Percentiles rank a stretch among this genome's conserved stretches.
These are phyloP conservation scores for Macaria notata DNA, from an alignment of 2,888 invertebrate species.

Conservation along the genomic window DNA sequence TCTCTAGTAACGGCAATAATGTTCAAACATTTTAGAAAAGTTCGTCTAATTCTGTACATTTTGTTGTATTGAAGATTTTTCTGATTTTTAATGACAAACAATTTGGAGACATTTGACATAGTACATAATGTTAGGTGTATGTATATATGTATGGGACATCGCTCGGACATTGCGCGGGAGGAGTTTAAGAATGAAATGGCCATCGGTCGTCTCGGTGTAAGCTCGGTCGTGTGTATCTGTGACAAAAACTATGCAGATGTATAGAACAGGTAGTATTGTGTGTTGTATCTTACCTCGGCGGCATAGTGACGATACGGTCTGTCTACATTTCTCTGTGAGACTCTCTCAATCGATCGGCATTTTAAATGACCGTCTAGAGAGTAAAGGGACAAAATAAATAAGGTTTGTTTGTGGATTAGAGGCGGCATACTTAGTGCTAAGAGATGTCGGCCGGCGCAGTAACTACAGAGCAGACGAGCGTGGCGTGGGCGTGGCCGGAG, in stretches of 20 bases:
- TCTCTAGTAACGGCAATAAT: constrained; percentile 8
- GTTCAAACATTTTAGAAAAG: too few species aligned
- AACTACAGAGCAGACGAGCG: constrained; percentile 82
- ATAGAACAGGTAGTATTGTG: constrained; percentile 59
- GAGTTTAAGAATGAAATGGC: constrained; percentile 19
- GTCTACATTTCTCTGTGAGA: constrained; percentile 83
- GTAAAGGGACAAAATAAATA: constrained; percentile 84
- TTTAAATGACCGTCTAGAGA: constrained; percentile 87
- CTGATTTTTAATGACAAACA: too few species aligned
- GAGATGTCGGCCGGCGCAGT: constrained; percentile 57
- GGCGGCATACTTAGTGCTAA: constrained; percentile 75
- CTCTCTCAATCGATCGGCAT: constrained; percentile 83
- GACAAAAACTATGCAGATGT: constrained; percentile 28
- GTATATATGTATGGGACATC: constrained; percentile 23
- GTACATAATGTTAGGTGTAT: constrained; percentile 34
- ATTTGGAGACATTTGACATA: constrained; percentile 42
- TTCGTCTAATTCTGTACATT: too few species aligned
- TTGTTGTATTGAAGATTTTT: too few species aligned
- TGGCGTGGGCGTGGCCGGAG: constrained; percentile 79
- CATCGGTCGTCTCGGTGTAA: constrained; percentile 18
- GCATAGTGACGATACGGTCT: constrained; percentile 78
- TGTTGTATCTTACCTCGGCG: constrained; percentile 77
- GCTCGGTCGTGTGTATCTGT: constrained; percentile 13
- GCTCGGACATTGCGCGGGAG: constrained; percentile 26
- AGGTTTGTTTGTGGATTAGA: constrained; percentile 79